A percentile compares a stretch with the other conserved stretches of the same genome.
Conservation (phyloP, 2,113 vertebrate genomes). For the Phoxinus phoxinus region DNA sequence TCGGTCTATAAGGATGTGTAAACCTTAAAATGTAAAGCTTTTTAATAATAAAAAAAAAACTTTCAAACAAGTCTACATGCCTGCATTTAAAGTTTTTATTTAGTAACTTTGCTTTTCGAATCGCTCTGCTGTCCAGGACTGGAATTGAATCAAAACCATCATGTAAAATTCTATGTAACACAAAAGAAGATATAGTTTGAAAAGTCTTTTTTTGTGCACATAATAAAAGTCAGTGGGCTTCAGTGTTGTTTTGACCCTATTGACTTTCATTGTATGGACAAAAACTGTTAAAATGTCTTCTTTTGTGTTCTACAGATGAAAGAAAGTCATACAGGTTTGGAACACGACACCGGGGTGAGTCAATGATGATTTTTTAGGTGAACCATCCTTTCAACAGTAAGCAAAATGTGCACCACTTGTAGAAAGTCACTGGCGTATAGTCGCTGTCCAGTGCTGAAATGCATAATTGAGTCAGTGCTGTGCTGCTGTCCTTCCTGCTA, state of each 20-base stretch:
- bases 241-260: neutral
- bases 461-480: neutral
- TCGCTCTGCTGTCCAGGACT: neutral
- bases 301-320: neutral
- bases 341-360: neutral
- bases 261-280: neutral
- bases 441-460: neutral
- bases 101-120: neutral
- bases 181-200: neutral
- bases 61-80: neutral
- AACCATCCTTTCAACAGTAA: neutral
- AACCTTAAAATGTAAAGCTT: neutral
- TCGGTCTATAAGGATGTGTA: neutral
- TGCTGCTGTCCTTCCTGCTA: neutral
- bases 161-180: neutral
- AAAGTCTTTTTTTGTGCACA: neutral
- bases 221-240: neutral
- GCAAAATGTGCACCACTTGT: neutral
- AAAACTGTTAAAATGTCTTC: neutral
- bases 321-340: neutral
- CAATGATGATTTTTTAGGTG: neutral
- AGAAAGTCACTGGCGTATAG: neutral
- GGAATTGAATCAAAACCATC: neutral
- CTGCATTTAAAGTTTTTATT: neutral
- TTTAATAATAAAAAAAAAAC: neutral